Percentiles rank a stretch among this genome's conserved stretches.
Conservation (phyloP, 1,140 invertebrate genomes). For the Tribolium castaneum region DNA sequence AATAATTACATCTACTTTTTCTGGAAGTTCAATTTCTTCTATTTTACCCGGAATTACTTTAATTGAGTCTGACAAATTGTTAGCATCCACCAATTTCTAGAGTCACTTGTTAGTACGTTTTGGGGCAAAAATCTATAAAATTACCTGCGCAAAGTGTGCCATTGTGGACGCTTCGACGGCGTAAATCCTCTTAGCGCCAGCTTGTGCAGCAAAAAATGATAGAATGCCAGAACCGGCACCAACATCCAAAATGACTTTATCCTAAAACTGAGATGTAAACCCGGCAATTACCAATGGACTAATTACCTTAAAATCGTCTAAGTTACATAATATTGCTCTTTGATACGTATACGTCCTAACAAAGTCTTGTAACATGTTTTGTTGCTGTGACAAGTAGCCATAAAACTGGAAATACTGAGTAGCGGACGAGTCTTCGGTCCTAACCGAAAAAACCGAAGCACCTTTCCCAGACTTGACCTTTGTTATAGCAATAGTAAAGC, state of each 20-base stretch:
- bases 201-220: constrained; percentile 98
- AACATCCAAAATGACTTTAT: constrained; percentile 95
- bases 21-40: constrained; percentile 96
- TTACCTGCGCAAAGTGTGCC: constrained; percentile 94
- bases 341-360: constrained; percentile 99
- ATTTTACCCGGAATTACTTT: constrained; percentile 97
- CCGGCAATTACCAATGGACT: not conserved
- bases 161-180: constrained; percentile 99
- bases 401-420: constrained; percentile 99
- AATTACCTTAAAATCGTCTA: constrained; percentile 85
- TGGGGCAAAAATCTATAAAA: constrained; percentile 1
- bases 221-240: constrained; percentile 97
- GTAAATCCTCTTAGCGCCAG: constrained; percentile 96
- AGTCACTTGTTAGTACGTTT: constrained; percentile 46
- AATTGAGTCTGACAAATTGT: constrained; percentile 89
- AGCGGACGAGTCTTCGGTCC: constrained; percentile 97
- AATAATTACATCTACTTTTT: constrained; percentile 96
- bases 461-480: constrained; percentile 83
- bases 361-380: constrained; percentile 99
- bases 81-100: constrained; percentile 86
- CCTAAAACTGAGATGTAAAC: constrained; percentile 61
- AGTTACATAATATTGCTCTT: constrained; percentile 93
- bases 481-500: constrained; percentile 80
- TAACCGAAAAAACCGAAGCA: constrained; percentile 90
- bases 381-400: constrained; percentile 98